Percentiles rank a stretch among this genome's conserved stretches.
These are phyloP conservation scores for Megamerina dolium DNA, from an alignment of 2,888 invertebrate genomes.

Conservation along the genomic window DNA sequence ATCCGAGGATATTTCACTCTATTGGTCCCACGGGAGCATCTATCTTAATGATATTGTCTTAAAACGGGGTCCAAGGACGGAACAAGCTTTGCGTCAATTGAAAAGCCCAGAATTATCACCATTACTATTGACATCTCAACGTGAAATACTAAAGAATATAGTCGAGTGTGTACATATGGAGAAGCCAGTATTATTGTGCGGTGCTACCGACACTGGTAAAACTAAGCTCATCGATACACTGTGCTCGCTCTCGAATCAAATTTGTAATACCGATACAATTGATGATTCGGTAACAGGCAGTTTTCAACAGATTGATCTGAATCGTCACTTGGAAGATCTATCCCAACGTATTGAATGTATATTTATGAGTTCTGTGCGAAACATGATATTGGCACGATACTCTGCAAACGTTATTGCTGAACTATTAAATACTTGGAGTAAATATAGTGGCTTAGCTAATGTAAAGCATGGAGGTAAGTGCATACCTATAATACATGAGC, in stretches of 20 bases:
- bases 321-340: conserved; percentile 63
- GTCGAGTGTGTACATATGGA: conserved; percentile 83
- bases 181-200: conserved; percentile 74
- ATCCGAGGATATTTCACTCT: conserved; percentile 54
- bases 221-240: conserved; percentile 46
- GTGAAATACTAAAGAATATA: conserved; percentile 67
- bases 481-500: too few relatives aligned
- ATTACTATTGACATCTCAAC: conserved; percentile 55
- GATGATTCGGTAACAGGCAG: conserved; percentile 64
- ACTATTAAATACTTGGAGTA: conserved; percentile 36
- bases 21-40: conserved; percentile 56
- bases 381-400: conserved; percentile 17
- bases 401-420: conserved; percentile 17
- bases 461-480: conserved; percentile 32
- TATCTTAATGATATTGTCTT: conserved; percentile 61
- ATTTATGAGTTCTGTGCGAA: conserved; percentile 32
- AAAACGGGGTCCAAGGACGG: conserved; percentile 42
- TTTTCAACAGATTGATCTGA: conserved; percentile 77
- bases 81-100: conserved; percentile 28
- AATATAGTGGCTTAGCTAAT: conserved; percentile 31
- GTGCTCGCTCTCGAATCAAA: conserved; percentile 42
- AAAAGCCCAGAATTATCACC: conserved; percentile 45
- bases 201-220: conserved; percentile 47
- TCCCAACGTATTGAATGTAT: conserved; percentile 41
- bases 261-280: conserved; percentile 44